These are phyloP conservation scores for Drosophila picticornis DNA, from an alignment of 2,888 invertebrate genomes.

Conservation along the genomic window DNA sequence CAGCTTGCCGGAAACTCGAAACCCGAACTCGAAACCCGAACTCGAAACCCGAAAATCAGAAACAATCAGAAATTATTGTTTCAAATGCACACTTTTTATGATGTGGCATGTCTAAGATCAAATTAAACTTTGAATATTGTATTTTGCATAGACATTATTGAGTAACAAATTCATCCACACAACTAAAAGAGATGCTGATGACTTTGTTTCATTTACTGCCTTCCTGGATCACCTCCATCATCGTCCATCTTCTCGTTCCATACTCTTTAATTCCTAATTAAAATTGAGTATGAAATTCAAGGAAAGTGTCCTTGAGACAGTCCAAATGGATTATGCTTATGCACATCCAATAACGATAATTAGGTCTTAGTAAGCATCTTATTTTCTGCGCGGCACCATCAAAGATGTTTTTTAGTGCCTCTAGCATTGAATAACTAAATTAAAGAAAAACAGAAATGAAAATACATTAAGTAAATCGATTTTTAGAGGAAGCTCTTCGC, in stretches of 20 bases:
- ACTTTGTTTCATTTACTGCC: too few species aligned
- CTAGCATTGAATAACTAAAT: background rate
- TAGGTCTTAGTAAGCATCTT: background rate
- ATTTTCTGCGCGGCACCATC: background rate
- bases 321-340: background rate
- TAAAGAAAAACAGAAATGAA: background rate
- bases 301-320: background rate
- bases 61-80: too few species aligned
- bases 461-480: slow-evolving; percentile 8
- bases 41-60: too few species aligned
- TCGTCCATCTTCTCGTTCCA: background rate
- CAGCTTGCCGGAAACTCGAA: too few species aligned
- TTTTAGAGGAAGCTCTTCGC: background rate
- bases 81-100: too few species aligned
- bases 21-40: too few species aligned
- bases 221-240: background rate
- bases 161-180: background rate
- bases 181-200: background rate
- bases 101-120: background rate
- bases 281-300: background rate
- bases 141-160: background rate
- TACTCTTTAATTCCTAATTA: background rate
- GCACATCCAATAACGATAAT: background rate
- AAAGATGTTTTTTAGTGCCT: background rate
- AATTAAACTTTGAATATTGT: background rate